Base-by-base conservation (phyloP, 2,888 invertebrate species). In the Cataglyphis livida region DNA sequence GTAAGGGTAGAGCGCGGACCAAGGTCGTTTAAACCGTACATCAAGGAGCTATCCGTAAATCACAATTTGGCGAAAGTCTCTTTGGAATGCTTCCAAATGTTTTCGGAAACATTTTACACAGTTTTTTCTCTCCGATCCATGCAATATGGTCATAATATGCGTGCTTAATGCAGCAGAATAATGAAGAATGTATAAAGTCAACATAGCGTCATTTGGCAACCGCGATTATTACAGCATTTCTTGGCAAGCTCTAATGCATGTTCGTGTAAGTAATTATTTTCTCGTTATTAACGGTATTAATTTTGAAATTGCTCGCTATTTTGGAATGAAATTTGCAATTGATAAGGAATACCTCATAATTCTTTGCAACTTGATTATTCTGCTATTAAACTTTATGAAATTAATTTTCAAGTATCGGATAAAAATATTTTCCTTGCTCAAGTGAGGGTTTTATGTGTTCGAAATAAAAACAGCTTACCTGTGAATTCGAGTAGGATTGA, bases 401-500 rank as follows among this genome's bases (percentile, higher is more conserved):
- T 54, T 35, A 35, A 54, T 54, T 18, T 51, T 18, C 5, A n/a
- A 4, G 5, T 48, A 48, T 48, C 18, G 2, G 15, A n/a, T 0
- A 6, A 65, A 18, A 48, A 48, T 62, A 9, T 44, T 61, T 61
- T 41, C 5, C 12, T 48, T 1, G 10, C 51, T 18, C 18, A 48
- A 48, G 35, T n/a, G 7, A 44, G 5, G 4, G 25, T 54, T 38
- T 38, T 51, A 21, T n/a, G 9, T 28, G n/a, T 28, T 44, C 28
- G n/a, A 66, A n/a, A 44, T 15, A 18, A 28, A 32, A 12, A 6
- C n/a, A 57, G 7, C 78, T 73, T 73, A 95, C 95, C 93, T 95
- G 94, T 66, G 95, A 94, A 91, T 95, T 95, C 66, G 94, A 93
- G 82, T 94, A 94, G 74, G 93, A 93, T 86, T 94, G 93, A 21